A percentile compares a stretch with the other conserved stretches of the same genome.
Evolutionary conservation across 1,140 invertebrate species (phyloP).

Genomic region (Aleiodes sp.): DNA sequence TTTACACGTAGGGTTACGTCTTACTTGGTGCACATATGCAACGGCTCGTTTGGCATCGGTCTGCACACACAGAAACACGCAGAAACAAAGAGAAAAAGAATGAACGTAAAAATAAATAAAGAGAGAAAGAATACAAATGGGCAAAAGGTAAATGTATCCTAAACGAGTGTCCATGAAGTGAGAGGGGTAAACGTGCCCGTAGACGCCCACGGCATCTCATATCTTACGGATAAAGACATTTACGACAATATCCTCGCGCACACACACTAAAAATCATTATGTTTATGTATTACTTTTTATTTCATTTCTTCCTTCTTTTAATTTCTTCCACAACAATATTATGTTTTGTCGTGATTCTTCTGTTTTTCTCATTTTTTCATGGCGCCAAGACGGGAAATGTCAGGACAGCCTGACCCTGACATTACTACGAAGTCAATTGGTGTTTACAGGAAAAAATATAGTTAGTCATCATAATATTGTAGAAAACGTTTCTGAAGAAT

Average conservation of each 20-base stretch:
- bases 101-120: no score
- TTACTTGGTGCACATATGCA: constrained; percentile 9
- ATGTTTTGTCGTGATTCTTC: neutral
- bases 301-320: neutral
- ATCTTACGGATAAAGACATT: constrained; percentile 65
- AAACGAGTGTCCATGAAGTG: constrained; percentile 46
- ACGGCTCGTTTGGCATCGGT: constrained; percentile 5
- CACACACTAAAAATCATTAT: constrained; percentile 19
- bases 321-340: neutral
- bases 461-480: neutral
- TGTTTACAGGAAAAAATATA: neutral
- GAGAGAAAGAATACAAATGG: neutral
- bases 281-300: neutral
- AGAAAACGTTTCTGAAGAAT: no score
- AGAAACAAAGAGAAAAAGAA: no score
- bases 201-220: constrained; percentile 58
- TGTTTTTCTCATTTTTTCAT: no score
- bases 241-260: constrained; percentile 58
- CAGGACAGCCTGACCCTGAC: neutral
- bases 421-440: neutral
- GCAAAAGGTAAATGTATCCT: constrained; percentile 49
- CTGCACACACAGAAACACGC: neutral
- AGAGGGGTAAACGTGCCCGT: constrained; percentile 25
- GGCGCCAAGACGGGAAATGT: neutral
- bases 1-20: constrained; percentile 11